These are phyloP conservation scores for Myxocyprinus asiaticus DNA, from an alignment of 2,113 vertebrate species.

Conservation along the genomic window DNA sequence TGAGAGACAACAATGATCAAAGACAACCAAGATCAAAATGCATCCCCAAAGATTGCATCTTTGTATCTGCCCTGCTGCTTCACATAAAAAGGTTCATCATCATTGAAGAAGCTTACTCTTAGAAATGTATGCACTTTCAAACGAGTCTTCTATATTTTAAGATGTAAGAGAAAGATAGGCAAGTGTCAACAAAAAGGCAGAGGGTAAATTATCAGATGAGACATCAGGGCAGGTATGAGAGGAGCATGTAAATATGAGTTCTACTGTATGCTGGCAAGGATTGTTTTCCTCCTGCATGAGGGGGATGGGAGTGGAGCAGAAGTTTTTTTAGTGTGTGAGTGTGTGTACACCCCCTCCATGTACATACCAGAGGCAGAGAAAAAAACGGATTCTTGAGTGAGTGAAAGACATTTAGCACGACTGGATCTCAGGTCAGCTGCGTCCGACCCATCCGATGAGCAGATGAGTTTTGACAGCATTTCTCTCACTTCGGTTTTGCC, in stretches of 20 bases:
- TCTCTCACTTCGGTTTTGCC: slow-evolving; percentile 47
- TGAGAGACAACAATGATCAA: no score
- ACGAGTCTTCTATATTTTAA: no score
- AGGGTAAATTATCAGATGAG: background rate
- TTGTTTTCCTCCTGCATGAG: slow-evolving; percentile 60
- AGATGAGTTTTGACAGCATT: slow-evolving; percentile 15
- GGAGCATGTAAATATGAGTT: background rate
- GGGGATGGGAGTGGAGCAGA: slow-evolving; percentile 65
- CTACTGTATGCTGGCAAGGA: background rate
- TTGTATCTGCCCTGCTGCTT: no score
- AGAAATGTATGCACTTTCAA: no score
- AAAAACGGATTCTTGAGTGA: slow-evolving; percentile 46
- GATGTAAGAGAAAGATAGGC: no score
- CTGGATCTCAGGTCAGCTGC: slow-evolving; percentile 2
- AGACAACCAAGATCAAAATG: no score
- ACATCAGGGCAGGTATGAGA: slow-evolving; percentile 9
- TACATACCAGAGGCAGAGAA: slow-evolving; percentile 65
- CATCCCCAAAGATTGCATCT: no score
- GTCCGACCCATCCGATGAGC: background rate
- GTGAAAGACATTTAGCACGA: slow-evolving; percentile 16
- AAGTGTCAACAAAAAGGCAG: background rate
- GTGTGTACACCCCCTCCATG: slow-evolving; percentile 56
- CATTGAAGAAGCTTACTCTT: no score
- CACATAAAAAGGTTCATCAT: no score
- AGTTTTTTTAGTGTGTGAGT: slow-evolving; percentile 55